These are phyloP conservation scores for Petrocephalus schoutedeni DNA, from an alignment of 2,797 vertebrate species.

Conservation along the genomic window DNA sequence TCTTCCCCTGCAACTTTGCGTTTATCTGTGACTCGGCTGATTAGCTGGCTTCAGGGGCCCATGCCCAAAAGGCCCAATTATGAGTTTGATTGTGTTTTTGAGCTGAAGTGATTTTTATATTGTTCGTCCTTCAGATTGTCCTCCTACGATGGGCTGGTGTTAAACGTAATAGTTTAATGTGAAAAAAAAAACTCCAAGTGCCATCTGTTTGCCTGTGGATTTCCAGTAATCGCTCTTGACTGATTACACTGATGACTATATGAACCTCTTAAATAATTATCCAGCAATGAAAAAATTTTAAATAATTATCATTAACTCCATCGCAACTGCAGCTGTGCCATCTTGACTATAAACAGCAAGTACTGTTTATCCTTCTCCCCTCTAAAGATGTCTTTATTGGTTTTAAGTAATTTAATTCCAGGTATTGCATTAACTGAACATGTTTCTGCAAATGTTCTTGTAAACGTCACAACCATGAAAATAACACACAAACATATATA, in stretches of 20 bases:
- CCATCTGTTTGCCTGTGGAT: conserved; percentile 70
- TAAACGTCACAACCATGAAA: not conserved
- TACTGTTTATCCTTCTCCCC: conserved; percentile 61
- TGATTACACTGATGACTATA: conserved; percentile 73
- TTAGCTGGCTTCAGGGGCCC: not conserved
- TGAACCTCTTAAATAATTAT: conserved; percentile 75
- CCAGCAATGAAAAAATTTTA: conserved; percentile 43
- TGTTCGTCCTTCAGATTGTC: conserved; percentile 50
- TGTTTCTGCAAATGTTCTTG: not conserved
- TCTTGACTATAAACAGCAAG: conserved; percentile 67
- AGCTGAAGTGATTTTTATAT: conserved; percentile 56
- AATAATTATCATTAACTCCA: conserved; percentile 70
- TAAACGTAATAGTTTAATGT: conserved; percentile 66
- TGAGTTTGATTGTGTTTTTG: conserved; percentile 35
- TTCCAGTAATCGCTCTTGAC: conserved; percentile 71
- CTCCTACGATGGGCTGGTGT: conserved; percentile 59
- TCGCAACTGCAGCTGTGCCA: conserved; percentile 64
- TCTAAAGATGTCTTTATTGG: conserved; percentile 61
- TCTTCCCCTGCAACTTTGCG: not conserved
- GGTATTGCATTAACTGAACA: not conserved
- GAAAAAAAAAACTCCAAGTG: conserved; percentile 28
- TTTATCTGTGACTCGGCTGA: conserved; percentile 14
- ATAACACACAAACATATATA: too few relatives aligned
- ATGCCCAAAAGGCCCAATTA: conserved; percentile 22
- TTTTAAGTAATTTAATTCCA: conserved; percentile 5